Base-by-base conservation (phyloP, 1,140 invertebrate genomes). In the Rhopalosiphum maidis region DNA sequence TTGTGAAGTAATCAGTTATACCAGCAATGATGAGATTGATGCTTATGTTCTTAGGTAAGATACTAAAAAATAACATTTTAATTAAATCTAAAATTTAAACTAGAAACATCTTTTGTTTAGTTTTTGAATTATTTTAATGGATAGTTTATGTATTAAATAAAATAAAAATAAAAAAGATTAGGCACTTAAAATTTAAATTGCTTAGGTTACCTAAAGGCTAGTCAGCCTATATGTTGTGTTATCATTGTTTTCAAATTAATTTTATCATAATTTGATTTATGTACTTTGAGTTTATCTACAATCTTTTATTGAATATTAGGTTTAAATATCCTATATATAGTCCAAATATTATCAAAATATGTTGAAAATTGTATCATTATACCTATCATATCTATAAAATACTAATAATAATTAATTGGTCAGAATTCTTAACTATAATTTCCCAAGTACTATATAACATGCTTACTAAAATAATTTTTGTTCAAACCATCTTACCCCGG, bases 11-110 rank as follows among this genome's bases (percentile, higher is more conserved):
- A 99, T 99, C 95, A 99, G 98, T 95, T 98, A 97, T 95, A 97
- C 97, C 43, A 97, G 96, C 94, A 99, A 98, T 95, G 98, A 98
- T 93, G 96, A 97, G 95, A 97, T 99, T 94, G 98, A 99, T 96
- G 98, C 99, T 55, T 99, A 99, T 95, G 98, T 99, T 15, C 96
- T 99, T 9, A 99, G 98, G 98, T 99, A 96, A 97, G 96, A n/a
- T 87, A 88, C 2, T 22, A 35, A 88, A 51, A 88, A 35, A 43
- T 51, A 85, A 1, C 23, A 7, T 85, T 85, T 43, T 60, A 15
- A n/a, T 60, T 60, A 60, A 60, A 60, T 60, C 9, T 60, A 30
- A 55, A 55, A 60, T 60, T 30, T 25, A 25, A 60, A 30, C 15
- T 30, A 30, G 30, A n/a, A 68, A 68, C 30, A 68, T n/a, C 18